A percentile compares a stretch with the other conserved stretches of the same genome.
Evolutionary conservation across 2,113 vertebrate genomes (phyloP).

Genomic region (Oreochromis tanganicae): DNA sequence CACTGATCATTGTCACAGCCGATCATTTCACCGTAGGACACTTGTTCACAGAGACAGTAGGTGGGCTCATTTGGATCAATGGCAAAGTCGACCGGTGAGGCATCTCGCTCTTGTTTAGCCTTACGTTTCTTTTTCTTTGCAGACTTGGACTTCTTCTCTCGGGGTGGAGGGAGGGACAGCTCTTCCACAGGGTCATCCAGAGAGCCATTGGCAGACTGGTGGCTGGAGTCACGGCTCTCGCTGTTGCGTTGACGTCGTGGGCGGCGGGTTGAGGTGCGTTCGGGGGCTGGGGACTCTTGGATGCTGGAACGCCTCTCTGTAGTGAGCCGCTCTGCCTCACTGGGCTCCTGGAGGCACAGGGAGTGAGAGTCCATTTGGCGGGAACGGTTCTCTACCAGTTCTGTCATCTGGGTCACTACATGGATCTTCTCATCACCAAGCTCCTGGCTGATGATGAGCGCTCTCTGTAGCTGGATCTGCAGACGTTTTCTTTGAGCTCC

Average conservation of each 20-base stretch:
- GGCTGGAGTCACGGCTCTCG: constrained; percentile 90
- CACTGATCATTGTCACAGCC: constrained; percentile 94
- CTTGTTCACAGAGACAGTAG: constrained; percentile 93
- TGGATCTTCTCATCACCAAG: constrained; percentile 97
- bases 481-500: constrained; percentile 85
- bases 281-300: constrained; percentile 48
- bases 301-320: constrained; percentile 68
- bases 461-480: constrained; percentile 90
- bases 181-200: constrained; percentile 79
- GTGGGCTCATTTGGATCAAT: constrained; percentile 95
- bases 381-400: constrained; percentile 92
- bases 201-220: constrained; percentile 82
- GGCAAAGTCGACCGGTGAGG: constrained; percentile 86
- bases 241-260: constrained; percentile 90
- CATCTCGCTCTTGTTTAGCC: constrained; percentile 88
- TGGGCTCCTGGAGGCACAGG: constrained; percentile 83
- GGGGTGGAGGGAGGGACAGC: constrained; percentile 80
- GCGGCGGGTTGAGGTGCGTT: constrained; percentile 83
- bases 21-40: constrained; percentile 94
- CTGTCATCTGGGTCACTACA: constrained; percentile 94
- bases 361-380: constrained; percentile 93
- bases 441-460: constrained; percentile 92
- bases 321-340: constrained; percentile 73
- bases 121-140: constrained; percentile 94
- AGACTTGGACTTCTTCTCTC: constrained; percentile 93